Base-by-base conservation (phyloP, 1,140 invertebrate species). In the Holotrichia oblita region DNA sequence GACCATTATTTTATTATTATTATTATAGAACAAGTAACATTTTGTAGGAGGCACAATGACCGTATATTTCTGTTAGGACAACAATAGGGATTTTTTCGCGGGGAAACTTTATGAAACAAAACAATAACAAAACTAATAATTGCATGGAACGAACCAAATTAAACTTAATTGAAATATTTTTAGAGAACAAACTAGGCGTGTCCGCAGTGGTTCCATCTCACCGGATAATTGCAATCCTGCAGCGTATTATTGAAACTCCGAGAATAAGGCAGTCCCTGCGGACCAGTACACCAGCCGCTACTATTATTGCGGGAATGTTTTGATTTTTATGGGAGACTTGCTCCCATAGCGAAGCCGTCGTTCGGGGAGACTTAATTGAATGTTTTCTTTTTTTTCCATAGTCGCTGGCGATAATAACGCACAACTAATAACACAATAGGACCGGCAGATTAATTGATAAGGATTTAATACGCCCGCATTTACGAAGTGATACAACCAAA, bases 251-350 rank as follows among this genome's bases (percentile, higher is more conserved):
- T 14, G 64, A 40, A 12, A 27, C 17, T 55, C 6, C 8, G 24
- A 24, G 22, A 64, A 27, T 14, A 17, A 14, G 48, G 20, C 27
- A 20, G 14, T 69, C 61, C 22, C 61, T 3, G 22, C 20, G 27
- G 61, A 69, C 61, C 20, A 17, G 48, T 44, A 44, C 14, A 9
- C 42, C 59, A 20, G 34, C n/a, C 40, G 34, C 34, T 10, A 22
- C 40, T 74, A 41, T 40, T 74, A 74, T 74, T 74, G 73, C 40
- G 40, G 40, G 27, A 74, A 44, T 74, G 73, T 74, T 74, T 74
- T 74, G 73, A 74, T 74, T 74, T 74, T 74, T 74, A 74, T 74
- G 73, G 73, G 73, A 74, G 73, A 74, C 40, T 74, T n/a, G 73
- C 73, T 34, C 17, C 17, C 34, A 74, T 41, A 41, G 14, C 34